Percentiles rank a stretch among this genome's conserved stretches.
Evolutionary conservation across 2,113 vertebrate genomes (phyloP).

Genomic region (Cinclus mexicanus): DNA sequence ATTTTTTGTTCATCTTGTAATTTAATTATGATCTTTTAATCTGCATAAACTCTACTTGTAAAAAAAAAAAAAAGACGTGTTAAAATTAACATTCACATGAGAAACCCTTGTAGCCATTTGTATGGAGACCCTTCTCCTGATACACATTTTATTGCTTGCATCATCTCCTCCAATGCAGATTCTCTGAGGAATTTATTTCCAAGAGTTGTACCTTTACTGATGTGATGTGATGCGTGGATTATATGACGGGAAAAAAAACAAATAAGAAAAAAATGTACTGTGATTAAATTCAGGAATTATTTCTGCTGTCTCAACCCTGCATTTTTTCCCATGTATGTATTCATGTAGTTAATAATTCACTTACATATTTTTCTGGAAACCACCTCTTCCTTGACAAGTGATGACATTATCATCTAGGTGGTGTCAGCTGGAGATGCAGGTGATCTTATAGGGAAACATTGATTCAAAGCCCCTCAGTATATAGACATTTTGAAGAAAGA

Average conservation of each 20-base stretch:
- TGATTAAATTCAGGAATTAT: neutral
- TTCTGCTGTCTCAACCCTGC: neutral
- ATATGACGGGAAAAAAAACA: neutral
- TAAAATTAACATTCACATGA: neutral
- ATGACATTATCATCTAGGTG: neutral
- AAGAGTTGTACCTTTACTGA: neutral
- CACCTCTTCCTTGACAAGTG: neutral
- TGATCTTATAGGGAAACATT: neutral
- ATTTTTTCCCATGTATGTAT: neutral
- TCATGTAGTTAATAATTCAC: neutral
- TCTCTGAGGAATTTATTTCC: neutral
- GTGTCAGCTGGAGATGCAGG: neutral
- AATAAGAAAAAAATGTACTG: too few relatives aligned
- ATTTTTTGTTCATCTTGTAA: neutral
- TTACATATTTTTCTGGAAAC: neutral
- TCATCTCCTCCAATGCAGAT: neutral
- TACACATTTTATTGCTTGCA: neutral
- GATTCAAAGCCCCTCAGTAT: neutral
- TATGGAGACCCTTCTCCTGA: neutral
- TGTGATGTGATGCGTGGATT: rapidly evolving
- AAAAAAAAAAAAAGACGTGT: neutral
- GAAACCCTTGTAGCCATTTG: neutral
- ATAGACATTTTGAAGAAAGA: neutral
- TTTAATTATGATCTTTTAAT: neutral
- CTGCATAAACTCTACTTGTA: neutral